phyloP scores from a whole-genome alignment of 2,113 vertebrate species.

The Anthoscopus minutus region DNA sequence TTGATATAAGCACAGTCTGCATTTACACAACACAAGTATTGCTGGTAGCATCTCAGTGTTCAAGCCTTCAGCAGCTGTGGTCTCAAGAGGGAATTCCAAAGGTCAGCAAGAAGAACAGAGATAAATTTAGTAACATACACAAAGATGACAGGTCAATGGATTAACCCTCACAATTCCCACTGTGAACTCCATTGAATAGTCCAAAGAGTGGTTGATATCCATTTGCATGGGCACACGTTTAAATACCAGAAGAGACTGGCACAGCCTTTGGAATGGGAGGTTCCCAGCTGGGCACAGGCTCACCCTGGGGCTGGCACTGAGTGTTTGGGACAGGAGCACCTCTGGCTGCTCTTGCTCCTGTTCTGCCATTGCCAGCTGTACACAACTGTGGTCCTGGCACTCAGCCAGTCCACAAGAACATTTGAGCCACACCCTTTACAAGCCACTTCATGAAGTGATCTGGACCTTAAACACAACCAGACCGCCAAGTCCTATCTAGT shows the following conservation, averaged over 20 bases:
- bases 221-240: accelerated
- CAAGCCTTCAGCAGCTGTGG: not conserved
- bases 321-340: accelerated
- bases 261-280: not conserved
- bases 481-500: not conserved
- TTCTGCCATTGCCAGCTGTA: not conserved
- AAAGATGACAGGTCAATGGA: not conserved
- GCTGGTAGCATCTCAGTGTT: not conserved
- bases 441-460: not conserved
- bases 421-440: not conserved
- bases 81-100: not conserved
- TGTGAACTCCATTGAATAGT: not conserved
- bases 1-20: not conserved
- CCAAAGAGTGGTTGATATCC: not conserved
- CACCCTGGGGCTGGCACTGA: not conserved
- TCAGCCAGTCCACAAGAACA: not conserved
- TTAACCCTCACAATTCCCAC: not conserved
- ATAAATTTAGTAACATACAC: not conserved
- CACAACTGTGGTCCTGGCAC: accelerated
- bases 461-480: not conserved
- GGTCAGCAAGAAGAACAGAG: not conserved
- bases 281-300: not conserved
- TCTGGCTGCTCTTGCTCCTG: not conserved
- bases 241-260: not conserved
- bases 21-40: not conserved